Conservation (phyloP, 2,797 vertebrate genomes). For the Rhyacichthys aspro region DNA sequence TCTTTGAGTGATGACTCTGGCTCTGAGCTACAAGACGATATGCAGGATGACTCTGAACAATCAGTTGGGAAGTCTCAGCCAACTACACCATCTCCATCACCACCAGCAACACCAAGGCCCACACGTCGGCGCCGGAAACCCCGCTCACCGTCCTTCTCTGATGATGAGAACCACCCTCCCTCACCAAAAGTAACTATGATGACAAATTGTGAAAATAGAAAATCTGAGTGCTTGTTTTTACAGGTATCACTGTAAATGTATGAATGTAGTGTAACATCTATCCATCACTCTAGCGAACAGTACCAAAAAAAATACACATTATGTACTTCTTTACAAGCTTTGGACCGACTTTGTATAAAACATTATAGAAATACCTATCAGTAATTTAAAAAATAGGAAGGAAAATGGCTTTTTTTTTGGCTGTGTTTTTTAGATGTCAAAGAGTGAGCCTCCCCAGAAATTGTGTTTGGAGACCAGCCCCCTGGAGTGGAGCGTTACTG, state of each 20-base stretch:
- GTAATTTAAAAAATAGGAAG: no score
- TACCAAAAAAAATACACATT: no score
- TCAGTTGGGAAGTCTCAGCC: constrained; percentile 92
- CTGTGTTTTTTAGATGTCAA: constrained; percentile 72
- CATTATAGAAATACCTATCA: no score
- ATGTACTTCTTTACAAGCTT: no score
- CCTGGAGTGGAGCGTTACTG: constrained; percentile 93
- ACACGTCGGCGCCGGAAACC: constrained; percentile 85
- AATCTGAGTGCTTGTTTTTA: no score
- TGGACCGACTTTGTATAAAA: no score
- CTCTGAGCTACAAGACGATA: constrained; percentile 91
- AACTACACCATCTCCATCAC: constrained; percentile 84
- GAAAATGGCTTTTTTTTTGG: not conserved
- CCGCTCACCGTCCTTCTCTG: constrained; percentile 89
- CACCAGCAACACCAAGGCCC: constrained; percentile 83
- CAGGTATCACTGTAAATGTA: no score
- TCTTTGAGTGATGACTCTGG: constrained; percentile 92
- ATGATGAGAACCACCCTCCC: constrained; percentile 93
- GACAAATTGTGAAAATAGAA: not conserved
- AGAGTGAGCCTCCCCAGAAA: constrained; percentile 88
- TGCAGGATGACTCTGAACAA: constrained; percentile 93
- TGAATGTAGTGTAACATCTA: no score
- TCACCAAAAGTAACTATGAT: constrained; percentile 88
- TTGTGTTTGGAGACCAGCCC: constrained; percentile 95
- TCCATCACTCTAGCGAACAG: no score